Evolutionary conservation across 2,797 vertebrate genomes (phyloP).

Genomic region (Rhinogobio ventralis): DNA sequence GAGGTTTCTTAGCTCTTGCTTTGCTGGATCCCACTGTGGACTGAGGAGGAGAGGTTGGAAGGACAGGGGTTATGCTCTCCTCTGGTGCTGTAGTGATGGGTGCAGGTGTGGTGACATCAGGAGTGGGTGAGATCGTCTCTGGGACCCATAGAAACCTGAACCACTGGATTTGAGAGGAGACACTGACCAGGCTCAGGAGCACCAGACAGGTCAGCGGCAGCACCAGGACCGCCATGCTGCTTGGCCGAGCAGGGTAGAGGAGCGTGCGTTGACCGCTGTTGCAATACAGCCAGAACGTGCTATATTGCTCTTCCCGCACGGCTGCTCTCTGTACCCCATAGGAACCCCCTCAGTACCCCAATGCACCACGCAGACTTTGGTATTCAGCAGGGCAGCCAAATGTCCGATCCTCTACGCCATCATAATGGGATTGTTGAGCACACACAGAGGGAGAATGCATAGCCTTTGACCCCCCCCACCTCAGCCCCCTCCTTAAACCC

Average conservation of each 20-base stretch:
- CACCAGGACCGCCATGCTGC: conserved; percentile 36
- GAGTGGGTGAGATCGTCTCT: conserved; percentile 17
- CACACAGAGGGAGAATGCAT: conserved; percentile 30
- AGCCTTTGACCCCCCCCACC: conserved; percentile 26
- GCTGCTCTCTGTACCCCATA: conserved; percentile 36
- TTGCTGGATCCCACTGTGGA: conserved; percentile 8
- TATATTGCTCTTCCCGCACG: conserved; percentile 29
- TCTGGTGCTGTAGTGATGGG: conserved; percentile 13
- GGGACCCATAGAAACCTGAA: conserved; percentile 52
- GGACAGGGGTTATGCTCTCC: background rate
- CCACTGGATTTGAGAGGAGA: conserved; percentile 52
- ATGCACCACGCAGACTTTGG: conserved; percentile 49
- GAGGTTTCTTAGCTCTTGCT: conserved; percentile 45
- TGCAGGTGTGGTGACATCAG: conserved; percentile 9
- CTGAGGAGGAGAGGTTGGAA: background rate
- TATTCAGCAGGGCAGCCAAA: conserved; percentile 50
- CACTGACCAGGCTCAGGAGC: conserved; percentile 33
- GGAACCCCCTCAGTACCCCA: conserved; percentile 41
- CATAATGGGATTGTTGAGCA: conserved; percentile 48
- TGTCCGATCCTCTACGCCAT: conserved; percentile 37
- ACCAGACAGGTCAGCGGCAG: conserved; percentile 33
- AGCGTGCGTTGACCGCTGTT: background rate
- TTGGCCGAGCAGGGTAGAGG: background rate
- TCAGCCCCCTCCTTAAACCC: conserved; percentile 6
- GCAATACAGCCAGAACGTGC: background rate